These are phyloP conservation scores for Cistogaster globosa DNA, from an alignment of 2,888 invertebrate genomes.

Conservation along the genomic window DNA sequence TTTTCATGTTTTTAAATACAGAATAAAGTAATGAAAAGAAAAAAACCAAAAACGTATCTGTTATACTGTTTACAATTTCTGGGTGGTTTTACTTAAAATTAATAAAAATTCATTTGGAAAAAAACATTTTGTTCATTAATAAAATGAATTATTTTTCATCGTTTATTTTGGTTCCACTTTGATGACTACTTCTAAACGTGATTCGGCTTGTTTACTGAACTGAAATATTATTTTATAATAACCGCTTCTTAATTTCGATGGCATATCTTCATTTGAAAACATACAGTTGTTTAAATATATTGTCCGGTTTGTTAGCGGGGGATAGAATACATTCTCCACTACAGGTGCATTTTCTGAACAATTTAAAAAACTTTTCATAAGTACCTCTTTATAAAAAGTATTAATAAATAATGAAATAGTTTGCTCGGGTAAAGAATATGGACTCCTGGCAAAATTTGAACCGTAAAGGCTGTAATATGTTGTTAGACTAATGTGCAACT, in stretches of 20 bases:
- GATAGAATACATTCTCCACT: no score
- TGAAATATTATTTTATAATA: not conserved
- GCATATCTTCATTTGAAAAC: constrained; percentile 1
- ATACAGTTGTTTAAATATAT: not conserved
- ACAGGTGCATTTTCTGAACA: no score
- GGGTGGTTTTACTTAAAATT: no score
- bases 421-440: not conserved
- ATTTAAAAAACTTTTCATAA: not conserved
- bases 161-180: no score
- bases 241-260: not conserved
- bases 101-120: no score
- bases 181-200: not conserved
- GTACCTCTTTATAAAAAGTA: not conserved
- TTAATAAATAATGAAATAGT: not conserved
- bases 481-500: not conserved
- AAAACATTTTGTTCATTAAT: no score
- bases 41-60: no score
- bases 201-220: not conserved
- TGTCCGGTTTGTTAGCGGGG: constrained; percentile 16
- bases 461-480: not conserved
- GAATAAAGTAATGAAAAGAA: no score
- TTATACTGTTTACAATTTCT: no score
- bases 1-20: no score
- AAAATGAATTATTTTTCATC: no score
- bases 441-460: not conserved